These are phyloP conservation scores for Hypsibius dujardini DNA, from an alignment of 1,140 invertebrate species.

Conservation along the genomic window DNA sequence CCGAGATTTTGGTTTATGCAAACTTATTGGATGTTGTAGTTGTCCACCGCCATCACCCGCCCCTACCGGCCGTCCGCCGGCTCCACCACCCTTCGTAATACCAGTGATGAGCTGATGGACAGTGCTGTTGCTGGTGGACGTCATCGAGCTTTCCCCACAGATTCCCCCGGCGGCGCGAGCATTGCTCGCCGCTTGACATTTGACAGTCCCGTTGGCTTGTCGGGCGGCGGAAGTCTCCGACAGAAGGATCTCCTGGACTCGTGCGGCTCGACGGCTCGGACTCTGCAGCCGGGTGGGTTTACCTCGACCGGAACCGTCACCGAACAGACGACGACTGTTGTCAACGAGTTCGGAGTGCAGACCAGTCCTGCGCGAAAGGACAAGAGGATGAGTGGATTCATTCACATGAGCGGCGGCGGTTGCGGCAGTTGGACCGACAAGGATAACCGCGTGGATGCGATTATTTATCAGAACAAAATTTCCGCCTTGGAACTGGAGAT, in stretches of 20 bases:
- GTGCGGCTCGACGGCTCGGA: background rate
- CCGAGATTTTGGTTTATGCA: background rate
- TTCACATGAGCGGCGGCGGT: background rate
- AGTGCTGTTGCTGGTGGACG: background rate
- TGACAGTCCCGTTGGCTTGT: background rate
- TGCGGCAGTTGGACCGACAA: background rate
- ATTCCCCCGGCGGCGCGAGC: no score
- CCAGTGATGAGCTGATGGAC: background rate
- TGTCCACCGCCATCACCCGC: background rate
- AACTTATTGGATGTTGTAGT: background rate
- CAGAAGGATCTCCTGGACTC: background rate
- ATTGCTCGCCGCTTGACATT: background rate
- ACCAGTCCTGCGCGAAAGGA: background rate
- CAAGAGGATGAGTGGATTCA: background rate
- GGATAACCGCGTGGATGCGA: background rate
- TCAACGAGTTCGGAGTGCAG: background rate
- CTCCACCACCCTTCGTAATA: background rate
- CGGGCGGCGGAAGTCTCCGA: background rate
- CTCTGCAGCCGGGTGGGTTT: background rate
- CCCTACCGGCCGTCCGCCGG: background rate
- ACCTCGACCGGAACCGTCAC: constrained; percentile 1
- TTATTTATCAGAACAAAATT: constrained; percentile 2
- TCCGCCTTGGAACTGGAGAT: background rate
- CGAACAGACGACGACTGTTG: background rate
- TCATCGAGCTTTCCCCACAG: background rate